Conservation (phyloP, 1,140 invertebrate species). For the Centruroides sculpturatus region DNA sequence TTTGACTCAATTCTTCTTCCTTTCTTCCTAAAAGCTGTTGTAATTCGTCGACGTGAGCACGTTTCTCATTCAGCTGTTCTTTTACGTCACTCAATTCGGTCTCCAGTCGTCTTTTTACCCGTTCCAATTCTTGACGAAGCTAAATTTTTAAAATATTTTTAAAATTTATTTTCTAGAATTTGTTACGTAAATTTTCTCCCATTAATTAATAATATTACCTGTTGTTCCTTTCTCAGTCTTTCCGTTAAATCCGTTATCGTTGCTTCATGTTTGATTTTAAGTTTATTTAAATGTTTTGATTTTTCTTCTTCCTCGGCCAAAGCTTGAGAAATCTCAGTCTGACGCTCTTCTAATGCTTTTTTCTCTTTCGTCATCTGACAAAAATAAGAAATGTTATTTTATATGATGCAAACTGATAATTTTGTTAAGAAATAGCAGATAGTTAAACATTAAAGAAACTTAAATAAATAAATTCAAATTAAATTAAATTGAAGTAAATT, state of each 20-base stretch:
- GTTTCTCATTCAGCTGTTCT: slow-evolving; percentile 82
- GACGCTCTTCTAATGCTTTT: slow-evolving; percentile 78
- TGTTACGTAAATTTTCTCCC: not conserved
- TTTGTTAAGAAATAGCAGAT: not conserved
- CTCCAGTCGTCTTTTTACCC: slow-evolving; percentile 68
- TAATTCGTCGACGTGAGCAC: slow-evolving; percentile 75
- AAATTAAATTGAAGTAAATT: too few species aligned
- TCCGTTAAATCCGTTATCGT: slow-evolving; percentile 91
- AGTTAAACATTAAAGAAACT: not conserved
- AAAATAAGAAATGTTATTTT: not conserved
- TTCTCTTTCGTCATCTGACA: slow-evolving; percentile 72
- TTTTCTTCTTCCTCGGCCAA: slow-evolving; percentile 97
- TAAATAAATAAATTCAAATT: not conserved
- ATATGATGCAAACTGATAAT: not conserved
- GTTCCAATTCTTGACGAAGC: slow-evolving; percentile 78
- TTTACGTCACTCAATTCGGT: slow-evolving; percentile 65
- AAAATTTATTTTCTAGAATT: not conserved
- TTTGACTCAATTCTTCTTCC: slow-evolving; percentile 82
- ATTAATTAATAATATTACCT: slow-evolving; percentile 18
- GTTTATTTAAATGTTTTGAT: slow-evolving; percentile 84
- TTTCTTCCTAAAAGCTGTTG: slow-evolving; percentile 77
- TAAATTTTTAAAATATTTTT: not conserved
- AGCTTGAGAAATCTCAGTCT: slow-evolving; percentile 75
- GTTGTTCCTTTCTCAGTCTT: slow-evolving; percentile 71
- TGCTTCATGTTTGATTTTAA: slow-evolving; percentile 87